Evolutionary conservation across 2,888 invertebrate species (phyloP), one percentile per base, ranked within the genome.

Genomic region (Macropis europaea): DNA sequence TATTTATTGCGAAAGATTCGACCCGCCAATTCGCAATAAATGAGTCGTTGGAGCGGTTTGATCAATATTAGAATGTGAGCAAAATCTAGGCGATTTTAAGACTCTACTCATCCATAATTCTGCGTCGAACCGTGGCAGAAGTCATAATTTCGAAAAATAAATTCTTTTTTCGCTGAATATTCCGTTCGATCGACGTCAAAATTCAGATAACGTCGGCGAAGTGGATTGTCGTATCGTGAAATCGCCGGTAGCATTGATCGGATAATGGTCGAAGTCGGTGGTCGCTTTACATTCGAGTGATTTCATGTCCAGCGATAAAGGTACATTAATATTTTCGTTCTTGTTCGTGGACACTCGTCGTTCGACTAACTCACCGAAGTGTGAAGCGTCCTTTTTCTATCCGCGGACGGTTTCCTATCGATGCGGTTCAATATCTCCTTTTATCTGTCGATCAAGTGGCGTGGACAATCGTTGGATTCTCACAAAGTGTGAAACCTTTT

Each of bases 371-470:
- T 48, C 60, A 43, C 7, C 13, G 4, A 24, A 67, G 68, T 67
- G 68, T 38, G 60, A 68, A 67, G 53, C 54, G 43, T 62, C 52
- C 62, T 40, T 54, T 67, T 67, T 28, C 60, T 30, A 38, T 38
- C 34, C 24, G 5, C 30, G 56, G 26, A 26, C 34, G 38, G n/a
- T n/a, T 52, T 22, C 32, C 50, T 45, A 38, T 56, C 57, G 36
- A 47, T 19, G 15, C 53, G 6, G 30, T 57, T 17, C 15, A 38
- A 48, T 28, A 17, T 38, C n/a, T 22, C 13, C 40, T 30, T 7
- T 7, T n/a, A 13, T 57, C 30, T 9, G 3, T 22, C 36, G 15
- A 15, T 24, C 36, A 30, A 53, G 24, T 54, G 19, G 30, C 54
- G 6, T 13, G 54, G 22, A 45, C 60, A 11, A 61, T 54, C 34